These are phyloP conservation scores for Euzophera pinguis DNA, from an alignment of 2,888 invertebrate species.

Conservation along the genomic window DNA sequence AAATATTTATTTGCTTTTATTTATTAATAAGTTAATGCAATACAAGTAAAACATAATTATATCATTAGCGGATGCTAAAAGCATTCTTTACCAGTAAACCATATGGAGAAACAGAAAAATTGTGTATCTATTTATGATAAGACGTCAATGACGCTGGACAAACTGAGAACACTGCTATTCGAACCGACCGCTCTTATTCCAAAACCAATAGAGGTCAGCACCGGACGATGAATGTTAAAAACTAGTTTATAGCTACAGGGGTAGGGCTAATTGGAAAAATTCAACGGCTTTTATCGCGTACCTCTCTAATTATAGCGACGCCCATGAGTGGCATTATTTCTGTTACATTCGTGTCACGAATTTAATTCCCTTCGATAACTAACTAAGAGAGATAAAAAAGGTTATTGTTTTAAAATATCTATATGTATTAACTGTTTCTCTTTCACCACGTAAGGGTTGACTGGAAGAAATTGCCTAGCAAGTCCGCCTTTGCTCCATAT, in stretches of 20 bases:
- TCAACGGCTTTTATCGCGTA: conserved; percentile 10
- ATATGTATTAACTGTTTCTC: too few relatives aligned
- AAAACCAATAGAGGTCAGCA: conserved; percentile 9
- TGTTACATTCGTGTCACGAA: not conserved
- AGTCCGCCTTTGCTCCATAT: too few relatives aligned
- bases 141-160: not conserved
- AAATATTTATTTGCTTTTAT: too few relatives aligned
- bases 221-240: not conserved
- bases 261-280: conserved; percentile 12
- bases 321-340: not conserved
- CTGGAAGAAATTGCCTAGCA: too few relatives aligned
- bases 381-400: too few relatives aligned
- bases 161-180: not conserved
- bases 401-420: too few relatives aligned
- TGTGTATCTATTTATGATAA: not conserved
- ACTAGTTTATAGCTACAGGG: conserved; percentile 8
- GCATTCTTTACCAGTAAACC: too few relatives aligned
- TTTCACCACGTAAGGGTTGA: too few relatives aligned
- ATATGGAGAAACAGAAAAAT: too few relatives aligned
- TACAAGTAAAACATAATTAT: too few relatives aligned
- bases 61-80: too few relatives aligned
- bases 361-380: not conserved
- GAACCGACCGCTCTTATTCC: not conserved
- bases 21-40: too few relatives aligned
- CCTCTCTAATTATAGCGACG: conserved; percentile 11